Conservation (phyloP, 1,140 invertebrate genomes). For the Drosophila nigromelanica region DNA sequence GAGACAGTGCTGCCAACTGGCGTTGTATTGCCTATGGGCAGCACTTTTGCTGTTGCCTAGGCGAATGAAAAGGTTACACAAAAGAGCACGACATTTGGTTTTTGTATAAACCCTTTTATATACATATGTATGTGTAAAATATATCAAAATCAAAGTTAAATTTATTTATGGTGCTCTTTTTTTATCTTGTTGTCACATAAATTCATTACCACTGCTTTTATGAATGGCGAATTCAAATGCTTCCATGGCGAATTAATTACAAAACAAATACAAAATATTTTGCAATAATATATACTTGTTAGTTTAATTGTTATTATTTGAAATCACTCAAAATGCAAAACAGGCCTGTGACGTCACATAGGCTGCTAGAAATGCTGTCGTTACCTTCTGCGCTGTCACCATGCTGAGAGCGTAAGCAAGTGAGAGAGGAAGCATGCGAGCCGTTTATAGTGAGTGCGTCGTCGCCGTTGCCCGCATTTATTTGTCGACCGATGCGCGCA, state of each 20-base stretch:
- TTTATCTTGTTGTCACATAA: too few relatives aligned
- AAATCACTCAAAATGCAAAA: background rate
- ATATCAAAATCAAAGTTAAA: too few relatives aligned
- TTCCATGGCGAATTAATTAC: too few relatives aligned
- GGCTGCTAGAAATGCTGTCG: conserved; percentile 3
- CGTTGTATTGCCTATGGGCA: conserved; percentile 19
- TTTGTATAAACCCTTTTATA: too few relatives aligned
- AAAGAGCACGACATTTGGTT: background rate
- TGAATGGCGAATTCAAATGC: too few relatives aligned
- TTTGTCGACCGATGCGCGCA: conserved; percentile 61
- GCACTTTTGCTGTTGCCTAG: conserved; percentile 7
- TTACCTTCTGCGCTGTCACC: conserved; percentile 15
- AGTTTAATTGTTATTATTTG: background rate
- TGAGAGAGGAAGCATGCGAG: conserved; percentile 8
- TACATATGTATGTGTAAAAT: too few relatives aligned
- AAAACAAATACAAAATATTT: too few relatives aligned
- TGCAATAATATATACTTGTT: too few relatives aligned
- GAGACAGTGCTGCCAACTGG: conserved; percentile 33
- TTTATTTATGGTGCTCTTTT: too few relatives aligned
- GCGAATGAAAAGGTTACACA: conserved; percentile 3
- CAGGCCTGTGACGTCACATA: conserved; percentile 11
- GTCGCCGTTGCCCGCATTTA: conserved; percentile 54
- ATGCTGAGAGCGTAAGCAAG: conserved; percentile 4
- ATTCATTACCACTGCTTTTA: too few relatives aligned
- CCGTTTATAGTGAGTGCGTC: conserved; percentile 38